Evolutionary conservation across 2,797 vertebrate genomes (phyloP), one percentile per base, ranked within the genome.

Genomic region (Protosalanx chinensis): DNA sequence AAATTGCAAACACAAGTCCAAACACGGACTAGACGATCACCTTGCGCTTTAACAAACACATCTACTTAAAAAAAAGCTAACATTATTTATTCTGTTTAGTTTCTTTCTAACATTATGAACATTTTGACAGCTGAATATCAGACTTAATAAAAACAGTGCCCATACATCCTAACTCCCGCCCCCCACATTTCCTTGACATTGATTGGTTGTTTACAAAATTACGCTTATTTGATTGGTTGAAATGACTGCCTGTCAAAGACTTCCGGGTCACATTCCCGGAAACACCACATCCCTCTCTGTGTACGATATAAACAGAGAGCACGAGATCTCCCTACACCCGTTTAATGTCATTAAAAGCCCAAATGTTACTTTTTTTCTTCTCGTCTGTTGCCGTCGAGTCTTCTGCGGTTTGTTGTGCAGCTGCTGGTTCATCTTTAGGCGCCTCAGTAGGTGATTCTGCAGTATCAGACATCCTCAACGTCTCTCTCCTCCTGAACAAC

Each of bases 351-450:
- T 23, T 73, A 29, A 56, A 5, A 37, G 59, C 3, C 3, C 0
- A 0, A 1, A 27, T 51, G n/a, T 86, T 86, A 93, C 93, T 93
- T 86, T 94, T 94, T 77, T 93, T 94, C 88, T 93, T 93, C 29
- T 93, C 92, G 0, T 93, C 93, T 6, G 74, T 82, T 20, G 79
- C 72, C 49, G 81, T n/a, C 2, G 85, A 66, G 4, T 92, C 90
- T n/a, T 91, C 91, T 4, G 85, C 32, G 7, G 85, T 77, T n/a
- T 85, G 79, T 16, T 90, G 90, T 16, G 82, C 73, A 20, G 62
- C 57, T 1, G 78, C 23, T 13, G 79, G 15, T 33, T 93, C 91
- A 13, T 93, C 90, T 87, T 90, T 92, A 6, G 79, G 88, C 13
- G 85, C 74, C 78, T 93, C 93, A 72, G 89, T 86, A 0, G 91